Base-by-base conservation (phyloP, 2,113 vertebrate species). In the Pseudorhombus dupliciocellatus region DNA sequence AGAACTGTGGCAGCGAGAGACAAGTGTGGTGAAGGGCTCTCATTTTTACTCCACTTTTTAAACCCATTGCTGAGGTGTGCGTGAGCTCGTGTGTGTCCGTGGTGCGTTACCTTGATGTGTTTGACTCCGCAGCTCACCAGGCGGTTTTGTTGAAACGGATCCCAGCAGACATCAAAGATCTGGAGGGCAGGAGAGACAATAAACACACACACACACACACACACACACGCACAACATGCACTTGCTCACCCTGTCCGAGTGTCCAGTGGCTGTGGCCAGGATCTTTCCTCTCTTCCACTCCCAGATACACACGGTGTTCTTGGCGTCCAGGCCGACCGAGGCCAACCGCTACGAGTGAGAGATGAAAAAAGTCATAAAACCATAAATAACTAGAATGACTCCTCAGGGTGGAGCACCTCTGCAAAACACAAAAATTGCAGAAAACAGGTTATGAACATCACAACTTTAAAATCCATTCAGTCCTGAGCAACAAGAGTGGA, bases 231-330 rank as follows among this genome's bases (percentile, higher is more conserved):
- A 52, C 42, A 31, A 14, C 21, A 59, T 50, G 22, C 44, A 6
- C 10, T 7, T 16, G 14, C 89, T 60, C 69, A 92, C 92, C 79
- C 89, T 71, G 75, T 92, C 91, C 3, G 97, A 97, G 90, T 99
- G 97, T 84, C 97, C 97, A 0, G 96, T 97, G 62, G 97, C 96
- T 7, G 96, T 95, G 9, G 97, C 96, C 88, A 98, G 91, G 55
- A 97, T 92, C 84, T 94, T 96, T 73, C 97, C 97, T 87, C 94
- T 96, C 85, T 93, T 96, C 97, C 97, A 99, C 87, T 99, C 97
- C 97, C 97, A 98, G 75, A 99, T 93, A 72, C 96, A 97, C 66
- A 97, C 93, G 0, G 96, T 97, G 84, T 99, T 99, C 91, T 97
- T 99, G 92, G 97, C 96, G 90, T 99, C 97, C 69, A 99, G 89